phyloP scores from a whole-genome alignment of 2,113 vertebrate genomes.

The Cryptotis parvus region DNA sequence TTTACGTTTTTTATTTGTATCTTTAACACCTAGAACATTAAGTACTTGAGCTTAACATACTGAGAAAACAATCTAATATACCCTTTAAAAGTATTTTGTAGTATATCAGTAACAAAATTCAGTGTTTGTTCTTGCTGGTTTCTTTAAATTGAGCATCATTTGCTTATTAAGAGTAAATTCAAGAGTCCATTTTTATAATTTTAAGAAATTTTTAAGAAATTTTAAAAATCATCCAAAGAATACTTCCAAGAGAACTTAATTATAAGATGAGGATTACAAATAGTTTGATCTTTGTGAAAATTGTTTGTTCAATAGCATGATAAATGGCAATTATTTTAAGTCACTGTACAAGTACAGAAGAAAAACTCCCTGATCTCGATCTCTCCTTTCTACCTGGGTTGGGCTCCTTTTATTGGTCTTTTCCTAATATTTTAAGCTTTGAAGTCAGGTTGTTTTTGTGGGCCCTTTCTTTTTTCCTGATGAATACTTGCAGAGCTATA shows the following conservation, averaged over 20 bases:
- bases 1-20: not conserved
- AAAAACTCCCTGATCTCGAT: not conserved
- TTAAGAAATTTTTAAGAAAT: conserved; percentile 3
- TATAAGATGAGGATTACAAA: not conserved
- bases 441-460: too few species aligned
- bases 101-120: not conserved
- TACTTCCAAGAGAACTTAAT: conserved; percentile 33
- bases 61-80: not conserved
- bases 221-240: not conserved
- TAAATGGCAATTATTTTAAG: not conserved
- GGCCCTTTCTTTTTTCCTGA: too few species aligned
- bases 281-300: not conserved
- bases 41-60: not conserved
- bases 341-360: not conserved
- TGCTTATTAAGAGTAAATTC: not conserved
- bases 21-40: not conserved
- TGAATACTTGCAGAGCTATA: too few species aligned
- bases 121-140: not conserved
- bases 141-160: not conserved
- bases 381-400: too few species aligned
- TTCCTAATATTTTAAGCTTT: too few species aligned
- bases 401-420: too few species aligned
- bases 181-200: not conserved
- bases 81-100: not conserved
- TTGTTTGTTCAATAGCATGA: not conserved